Evolutionary conservation across 1,140 invertebrate species (phyloP).

Genomic region (Tetragnatha versicolor): DNA sequence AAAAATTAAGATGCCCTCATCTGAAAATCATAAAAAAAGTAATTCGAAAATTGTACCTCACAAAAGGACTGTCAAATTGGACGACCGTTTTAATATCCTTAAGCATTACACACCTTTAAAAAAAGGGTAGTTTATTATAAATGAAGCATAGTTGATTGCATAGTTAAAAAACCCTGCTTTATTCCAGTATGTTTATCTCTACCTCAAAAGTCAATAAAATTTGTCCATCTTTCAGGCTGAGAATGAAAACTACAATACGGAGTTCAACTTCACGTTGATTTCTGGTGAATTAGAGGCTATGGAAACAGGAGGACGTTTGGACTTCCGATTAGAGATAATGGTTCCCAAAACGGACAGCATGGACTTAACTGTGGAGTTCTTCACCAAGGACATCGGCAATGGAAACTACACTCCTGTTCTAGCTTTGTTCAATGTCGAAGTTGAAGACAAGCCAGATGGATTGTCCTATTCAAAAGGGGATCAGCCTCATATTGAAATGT

Average conservation of each 20-base stretch:
- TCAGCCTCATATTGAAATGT: slow-evolving; percentile 39
- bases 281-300: slow-evolving; percentile 50
- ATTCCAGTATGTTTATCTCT: no score
- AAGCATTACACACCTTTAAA: no score
- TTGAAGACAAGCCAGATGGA: slow-evolving; percentile 34
- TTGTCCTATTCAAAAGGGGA: slow-evolving; percentile 25
- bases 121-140: no score
- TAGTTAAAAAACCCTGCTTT: no score
- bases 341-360: slow-evolving; percentile 55
- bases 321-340: slow-evolving; percentile 49
- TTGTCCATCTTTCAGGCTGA: slow-evolving; percentile 1
- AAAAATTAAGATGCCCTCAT: no score
- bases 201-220: no score
- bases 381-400: slow-evolving; percentile 58
- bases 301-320: slow-evolving; percentile 38
- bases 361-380: slow-evolving; percentile 59
- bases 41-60: no score
- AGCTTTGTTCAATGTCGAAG: slow-evolving; percentile 55
- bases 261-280: slow-evolving; percentile 48
- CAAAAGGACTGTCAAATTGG: no score
- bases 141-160: no score
- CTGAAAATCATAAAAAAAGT: no score
- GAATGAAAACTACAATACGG: slow-evolving; percentile 27
- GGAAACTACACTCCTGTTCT: slow-evolving; percentile 54
- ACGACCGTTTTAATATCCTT: no score